A percentile compares a stretch with the other conserved stretches of the same genome.
Conservation (phyloP, 2,888 invertebrate genomes). For the Trissonchulus latispiculum region DNA sequence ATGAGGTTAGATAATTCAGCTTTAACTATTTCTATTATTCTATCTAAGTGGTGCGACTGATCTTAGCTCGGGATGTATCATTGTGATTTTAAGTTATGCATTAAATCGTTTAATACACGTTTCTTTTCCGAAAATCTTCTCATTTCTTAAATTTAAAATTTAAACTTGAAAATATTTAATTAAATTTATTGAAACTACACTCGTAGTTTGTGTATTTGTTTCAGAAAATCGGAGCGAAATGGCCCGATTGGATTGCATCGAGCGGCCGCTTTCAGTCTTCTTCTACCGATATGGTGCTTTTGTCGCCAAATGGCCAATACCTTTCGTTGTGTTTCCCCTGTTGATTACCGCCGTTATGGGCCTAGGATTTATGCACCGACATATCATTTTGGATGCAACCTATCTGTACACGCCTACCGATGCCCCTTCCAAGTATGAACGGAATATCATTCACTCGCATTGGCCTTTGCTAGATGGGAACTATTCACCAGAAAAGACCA, state of each 20-base stretch:
- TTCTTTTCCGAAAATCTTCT: too few relatives aligned
- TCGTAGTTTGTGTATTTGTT: too few relatives aligned
- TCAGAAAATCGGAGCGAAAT: too few relatives aligned
- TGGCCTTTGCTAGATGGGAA: slow-evolving; percentile 14
- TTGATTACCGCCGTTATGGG: background rate
- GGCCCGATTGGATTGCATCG: slow-evolving; percentile 14
- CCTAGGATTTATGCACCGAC: slow-evolving; percentile 13
- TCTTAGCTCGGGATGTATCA: too few relatives aligned
- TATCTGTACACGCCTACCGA: slow-evolving; percentile 16
- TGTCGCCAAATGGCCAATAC: slow-evolving; percentile 10
- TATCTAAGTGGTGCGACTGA: too few relatives aligned
- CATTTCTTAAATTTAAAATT: too few relatives aligned
- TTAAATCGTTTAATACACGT: too few relatives aligned
- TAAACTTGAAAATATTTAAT: too few relatives aligned
- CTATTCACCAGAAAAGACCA: slow-evolving; percentile 10
- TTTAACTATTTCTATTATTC: too few relatives aligned
- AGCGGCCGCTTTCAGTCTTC: slow-evolving; percentile 7
- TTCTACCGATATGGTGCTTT: slow-evolving; percentile 15
- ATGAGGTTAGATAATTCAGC: too few relatives aligned
- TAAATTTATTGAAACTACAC: too few relatives aligned
- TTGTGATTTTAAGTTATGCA: too few relatives aligned
- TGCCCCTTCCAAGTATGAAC: slow-evolving; percentile 14
- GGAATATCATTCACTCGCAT: background rate
- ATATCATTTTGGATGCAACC: background rate
- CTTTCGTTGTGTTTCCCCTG: slow-evolving; percentile 16